Evolutionary conservation across 1,140 invertebrate genomes (phyloP), one percentile per base, ranked within the genome.

Genomic region (Bombus confusus): DNA sequence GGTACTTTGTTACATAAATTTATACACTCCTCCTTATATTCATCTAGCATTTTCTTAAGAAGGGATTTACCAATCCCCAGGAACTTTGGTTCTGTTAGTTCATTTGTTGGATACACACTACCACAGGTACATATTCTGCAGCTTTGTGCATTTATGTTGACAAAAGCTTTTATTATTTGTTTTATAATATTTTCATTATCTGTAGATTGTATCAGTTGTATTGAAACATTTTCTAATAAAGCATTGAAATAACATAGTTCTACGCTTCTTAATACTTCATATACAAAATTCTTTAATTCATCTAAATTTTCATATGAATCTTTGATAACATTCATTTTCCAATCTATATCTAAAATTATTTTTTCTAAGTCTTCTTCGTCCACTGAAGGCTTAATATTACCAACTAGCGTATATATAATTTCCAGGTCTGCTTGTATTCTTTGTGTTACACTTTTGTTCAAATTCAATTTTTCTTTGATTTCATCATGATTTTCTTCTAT

Each of bases 1-100:
- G 96, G 96, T 94, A 96, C 95, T 86, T 94, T 94, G 83, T 96
- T 95, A 87, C 96, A 96, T 43, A 96, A 87, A 80, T 88, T 75
- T 52, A 92, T 71, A 86, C 91, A 94, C 8, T 86, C 78, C 22
- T 88, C 85, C 66, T 91, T 75, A 31, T 73, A 31, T n/a, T 87
- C 59, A 31, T 89, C 57, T 9, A 39, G 83, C 31, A 93, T 91
- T 89, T 86, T 93, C 15, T 90, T 83, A 10, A 95, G 75, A 69
- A 95, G 79, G 75, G 85, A 59, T 77, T 80, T 90, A 18, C 94
- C 95, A 22, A 94, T 47, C 4, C 92, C 73, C 6, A 91, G 71
- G 83, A 93, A 95, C 43, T 93, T 95, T 57, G 93, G 93, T n/a
- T 94, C 91, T 1, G 25, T 43, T 12, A 85, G 43, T 15, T 90